Conservation (phyloP, 2,888 invertebrate genomes). For the Trissolcus japonicus region DNA sequence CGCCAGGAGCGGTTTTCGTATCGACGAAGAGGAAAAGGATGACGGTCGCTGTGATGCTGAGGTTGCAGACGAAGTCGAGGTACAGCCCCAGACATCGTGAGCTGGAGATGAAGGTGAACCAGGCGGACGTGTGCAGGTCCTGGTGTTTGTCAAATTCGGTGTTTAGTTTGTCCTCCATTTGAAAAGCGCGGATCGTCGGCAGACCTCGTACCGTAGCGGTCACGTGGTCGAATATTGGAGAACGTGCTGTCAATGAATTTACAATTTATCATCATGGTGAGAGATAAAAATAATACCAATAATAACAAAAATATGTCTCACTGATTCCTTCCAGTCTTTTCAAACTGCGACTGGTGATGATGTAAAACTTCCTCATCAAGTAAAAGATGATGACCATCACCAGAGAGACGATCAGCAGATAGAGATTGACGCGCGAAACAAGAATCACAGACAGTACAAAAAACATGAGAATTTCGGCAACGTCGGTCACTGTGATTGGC, state of each 20-base stretch:
- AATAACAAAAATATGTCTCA: constrained; percentile 78
- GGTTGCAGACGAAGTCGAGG: constrained; percentile 80
- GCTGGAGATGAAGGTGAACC: constrained; percentile 82
- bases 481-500: constrained; percentile 81
- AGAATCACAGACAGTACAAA: constrained; percentile 77
- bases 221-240: constrained; percentile 95
- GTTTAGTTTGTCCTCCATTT: constrained; percentile 81
- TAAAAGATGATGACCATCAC: constrained; percentile 84
- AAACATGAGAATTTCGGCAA: constrained; percentile 81
- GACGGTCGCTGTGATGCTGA: constrained; percentile 80
- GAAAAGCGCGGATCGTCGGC: constrained; percentile 89
- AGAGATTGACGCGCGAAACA: constrained; percentile 83
- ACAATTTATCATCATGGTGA: background rate
- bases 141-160: constrained; percentile 79
- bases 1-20: constrained; percentile 73
- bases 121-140: constrained; percentile 82
- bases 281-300: background rate
- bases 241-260: constrained; percentile 83
- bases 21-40: constrained; percentile 80
- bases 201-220: constrained; percentile 93
- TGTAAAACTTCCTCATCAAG: constrained; percentile 85
- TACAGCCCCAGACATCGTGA: constrained; percentile 83
- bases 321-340: constrained; percentile 89
- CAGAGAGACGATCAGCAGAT: background rate
- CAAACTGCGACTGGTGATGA: constrained; percentile 86